Base-by-base conservation (phyloP, 2,797 vertebrate genomes). In the Hoplostethus mediterraneus region DNA sequence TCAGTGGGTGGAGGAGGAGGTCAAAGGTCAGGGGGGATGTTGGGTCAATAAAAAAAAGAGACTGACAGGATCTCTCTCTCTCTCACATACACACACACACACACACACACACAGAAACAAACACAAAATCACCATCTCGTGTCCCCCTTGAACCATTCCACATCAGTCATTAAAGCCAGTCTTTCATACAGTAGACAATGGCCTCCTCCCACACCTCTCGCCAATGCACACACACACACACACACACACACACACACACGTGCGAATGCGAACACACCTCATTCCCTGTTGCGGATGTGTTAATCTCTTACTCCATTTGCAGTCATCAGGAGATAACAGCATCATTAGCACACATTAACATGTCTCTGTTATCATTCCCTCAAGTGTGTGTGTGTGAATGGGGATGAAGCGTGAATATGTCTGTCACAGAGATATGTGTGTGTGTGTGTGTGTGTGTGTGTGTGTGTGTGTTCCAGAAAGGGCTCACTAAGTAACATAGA, bases 331-430 rank as follows among this genome's bases (percentile, higher is more conserved):
- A 90, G 88, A 90, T 93, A 90, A 92, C 77, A 73, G 79, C 87
- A 85, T 90, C 89, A 91, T 93, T 93, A 93, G 87, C 89, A 82
- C 69, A 89, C 89, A 92, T 93, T 92, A 92, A 74, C 89, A 85
- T 81, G 83, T 86, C 88, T 89, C 67, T 90, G 74, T 89, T 88
- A 92, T 87, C 87, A 58, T 89, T 79, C 77, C 57, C 82, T 81
- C 53, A 13, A 64, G 60, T 57, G 58, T 67, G 54, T 40, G 49
- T 36, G 9, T 62, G 31, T 83, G 66, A 87, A 82, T 74, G 81
- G 38, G 71, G 63, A 69, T 67, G 69, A 81, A 65, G 77, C 52
- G 62, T 71, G 70, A 85, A 81, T 84, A 45, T 71, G 74, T 75
- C 73, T 80, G 74, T 56, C 74, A 63, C 44, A 74, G 62, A 42